Conservation (phyloP, 2,113 vertebrate genomes). For the Takifugu flavidus region DNA sequence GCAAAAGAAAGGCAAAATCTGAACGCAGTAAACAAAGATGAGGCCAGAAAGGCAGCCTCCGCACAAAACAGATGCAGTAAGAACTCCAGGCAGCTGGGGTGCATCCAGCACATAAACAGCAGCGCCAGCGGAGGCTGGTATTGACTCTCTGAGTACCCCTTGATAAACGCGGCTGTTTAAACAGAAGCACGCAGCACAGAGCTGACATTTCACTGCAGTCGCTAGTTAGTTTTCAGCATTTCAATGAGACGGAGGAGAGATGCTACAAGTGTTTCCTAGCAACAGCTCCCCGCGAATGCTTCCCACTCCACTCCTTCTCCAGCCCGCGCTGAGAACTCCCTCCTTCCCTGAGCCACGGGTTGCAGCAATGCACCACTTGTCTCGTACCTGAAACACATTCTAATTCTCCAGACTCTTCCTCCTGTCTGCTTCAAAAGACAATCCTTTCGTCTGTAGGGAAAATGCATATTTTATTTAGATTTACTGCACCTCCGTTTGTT, state of each 20-base stretch:
- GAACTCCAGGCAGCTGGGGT: too few relatives aligned
- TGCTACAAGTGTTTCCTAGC: slow-evolving; percentile 82
- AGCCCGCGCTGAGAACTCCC: slow-evolving; percentile 22
- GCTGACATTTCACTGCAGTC: slow-evolving; percentile 60
- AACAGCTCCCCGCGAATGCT: slow-evolving; percentile 66
- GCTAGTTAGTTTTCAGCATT: slow-evolving; percentile 53
- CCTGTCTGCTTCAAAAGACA: slow-evolving; percentile 48
- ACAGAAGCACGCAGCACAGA: slow-evolving; percentile 29
- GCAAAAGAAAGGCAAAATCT: too few relatives aligned
- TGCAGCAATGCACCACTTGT: slow-evolving; percentile 77
- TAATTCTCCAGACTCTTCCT: slow-evolving; percentile 48
- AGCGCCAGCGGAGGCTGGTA: slow-evolving; percentile 12
- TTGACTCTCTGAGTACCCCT: slow-evolving; percentile 33
- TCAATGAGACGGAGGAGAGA: slow-evolving; percentile 55
- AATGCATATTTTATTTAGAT: slow-evolving; percentile 4
- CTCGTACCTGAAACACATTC: slow-evolving; percentile 69
- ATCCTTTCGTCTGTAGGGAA: slow-evolving; percentile 32
- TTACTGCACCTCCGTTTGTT: too few relatives aligned
- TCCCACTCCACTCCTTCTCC: slow-evolving; percentile 18
- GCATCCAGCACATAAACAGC: not conserved
- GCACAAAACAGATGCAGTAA: too few relatives aligned
- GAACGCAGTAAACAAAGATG: too few relatives aligned
- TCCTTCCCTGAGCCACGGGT: slow-evolving; percentile 53
- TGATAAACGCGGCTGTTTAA: slow-evolving; percentile 50
- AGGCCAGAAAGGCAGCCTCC: too few relatives aligned